phyloP scores from a whole-genome alignment of 2,888 invertebrate genomes.

The Tolmerus cingulatus region DNA sequence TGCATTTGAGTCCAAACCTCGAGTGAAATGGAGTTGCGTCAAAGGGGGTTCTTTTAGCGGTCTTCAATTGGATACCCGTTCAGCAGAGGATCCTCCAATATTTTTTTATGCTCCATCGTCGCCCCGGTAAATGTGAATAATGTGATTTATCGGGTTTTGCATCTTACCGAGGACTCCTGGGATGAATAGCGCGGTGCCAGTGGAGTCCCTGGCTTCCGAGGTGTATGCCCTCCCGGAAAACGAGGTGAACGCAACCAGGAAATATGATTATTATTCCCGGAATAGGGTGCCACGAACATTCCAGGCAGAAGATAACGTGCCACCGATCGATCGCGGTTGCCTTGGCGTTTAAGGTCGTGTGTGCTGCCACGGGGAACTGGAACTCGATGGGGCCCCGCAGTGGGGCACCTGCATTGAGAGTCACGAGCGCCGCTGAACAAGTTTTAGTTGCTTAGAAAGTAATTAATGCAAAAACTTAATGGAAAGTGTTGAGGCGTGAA shows the following conservation, averaged over 20 bases:
- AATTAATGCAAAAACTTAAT: conserved; percentile 25
- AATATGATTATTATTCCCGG: conserved; percentile 16
- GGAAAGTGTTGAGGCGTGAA: conserved; percentile 6
- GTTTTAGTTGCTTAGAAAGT: background rate
- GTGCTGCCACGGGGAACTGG: background rate
- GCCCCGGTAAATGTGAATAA: background rate
- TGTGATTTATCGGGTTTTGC: conserved; percentile 3
- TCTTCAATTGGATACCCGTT: background rate
- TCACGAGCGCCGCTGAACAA: background rate
- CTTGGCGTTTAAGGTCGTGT: background rate
- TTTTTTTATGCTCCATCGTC: background rate
- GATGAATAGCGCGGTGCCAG: background rate
- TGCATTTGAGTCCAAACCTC: background rate
- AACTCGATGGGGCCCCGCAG: background rate
- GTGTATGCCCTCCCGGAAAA: background rate
- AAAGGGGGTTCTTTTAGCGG: background rate
- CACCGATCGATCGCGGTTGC: background rate
- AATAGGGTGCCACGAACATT: background rate
- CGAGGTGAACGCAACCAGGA: background rate
- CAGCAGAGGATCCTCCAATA: background rate
- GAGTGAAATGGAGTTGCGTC: background rate
- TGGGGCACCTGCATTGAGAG: background rate
- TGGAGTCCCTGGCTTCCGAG: background rate
- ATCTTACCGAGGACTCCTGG: background rate
- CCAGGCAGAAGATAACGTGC: background rate